Evolutionary conservation across 1,140 invertebrate species (phyloP).

Genomic region (Drosophila kanapiae): DNA sequence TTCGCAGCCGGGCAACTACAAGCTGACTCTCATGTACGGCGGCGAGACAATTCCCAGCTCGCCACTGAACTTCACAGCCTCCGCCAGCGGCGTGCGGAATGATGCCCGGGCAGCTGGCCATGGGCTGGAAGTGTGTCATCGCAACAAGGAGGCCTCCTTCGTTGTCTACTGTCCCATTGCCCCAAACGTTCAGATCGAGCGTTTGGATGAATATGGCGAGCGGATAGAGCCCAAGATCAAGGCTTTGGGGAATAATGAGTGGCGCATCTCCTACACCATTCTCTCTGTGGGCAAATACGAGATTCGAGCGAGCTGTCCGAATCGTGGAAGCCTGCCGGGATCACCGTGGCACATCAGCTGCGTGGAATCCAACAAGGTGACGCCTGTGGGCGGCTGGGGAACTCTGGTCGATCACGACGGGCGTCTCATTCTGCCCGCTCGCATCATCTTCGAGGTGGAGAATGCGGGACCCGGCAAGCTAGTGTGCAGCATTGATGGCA

Average conservation of each 20-base stretch:
- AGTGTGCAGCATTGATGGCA: slow-evolving; percentile 88
- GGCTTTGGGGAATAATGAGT: slow-evolving; percentile 85
- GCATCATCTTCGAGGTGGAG: slow-evolving; percentile 91
- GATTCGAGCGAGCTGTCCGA: slow-evolving; percentile 87
- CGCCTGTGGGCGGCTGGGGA: slow-evolving; percentile 93
- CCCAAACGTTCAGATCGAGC: slow-evolving; percentile 87
- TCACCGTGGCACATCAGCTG: slow-evolving; percentile 86
- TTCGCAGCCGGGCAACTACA: slow-evolving; percentile 94
- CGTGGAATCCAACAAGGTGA: slow-evolving; percentile 86
- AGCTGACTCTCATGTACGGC: slow-evolving; percentile 95
- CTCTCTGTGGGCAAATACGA: slow-evolving; percentile 87
- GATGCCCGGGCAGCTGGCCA: slow-evolving; percentile 87
- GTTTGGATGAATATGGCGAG: slow-evolving; percentile 79
- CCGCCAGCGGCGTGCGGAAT: slow-evolving; percentile 80
- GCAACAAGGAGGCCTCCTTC: slow-evolving; percentile 91
- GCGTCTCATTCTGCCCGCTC: slow-evolving; percentile 91
- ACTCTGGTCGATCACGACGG: slow-evolving; percentile 90
- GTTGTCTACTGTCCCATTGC: slow-evolving; percentile 88
- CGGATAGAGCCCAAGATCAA: slow-evolving; percentile 85
- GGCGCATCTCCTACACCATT: slow-evolving; percentile 87
- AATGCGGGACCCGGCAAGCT: slow-evolving; percentile 91
- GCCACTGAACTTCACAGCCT: slow-evolving; percentile 87
- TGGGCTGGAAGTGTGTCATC: slow-evolving; percentile 89
- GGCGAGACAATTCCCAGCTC: slow-evolving; percentile 89
- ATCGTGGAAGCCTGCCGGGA: slow-evolving; percentile 86